Base-by-base conservation (phyloP, 2,888 invertebrate species). In the Himalopsyche anomala region DNA sequence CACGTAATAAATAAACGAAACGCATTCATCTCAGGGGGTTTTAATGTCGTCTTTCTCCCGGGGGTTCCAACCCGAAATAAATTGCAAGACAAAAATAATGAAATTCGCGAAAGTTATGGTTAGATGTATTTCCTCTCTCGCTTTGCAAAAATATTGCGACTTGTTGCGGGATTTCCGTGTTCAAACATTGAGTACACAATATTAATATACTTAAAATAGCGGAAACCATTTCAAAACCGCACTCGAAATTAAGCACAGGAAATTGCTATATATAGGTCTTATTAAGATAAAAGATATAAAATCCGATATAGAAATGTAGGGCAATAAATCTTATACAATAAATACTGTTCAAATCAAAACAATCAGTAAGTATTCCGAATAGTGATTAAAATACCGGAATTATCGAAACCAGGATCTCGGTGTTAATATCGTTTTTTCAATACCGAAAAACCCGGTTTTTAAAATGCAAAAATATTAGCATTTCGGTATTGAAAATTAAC, bases 71-170 rank as follows among this genome's bases (percentile, higher is more conserved):
- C 62, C 74, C 74, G 28, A 36, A 36, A 74, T 74, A 74, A 74
- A 74, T 74, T 74, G 74, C 74, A 15, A 74, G 36, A 74, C 74
- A 36, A 74, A 74, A 74, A 74, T 74, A 74, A 74, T 74, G 74
- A 74, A 36, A 74, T 74, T 74, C 36, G 74, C 36, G 36, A 38
- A 74, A 74, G 74, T 74, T 74, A 74, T 36, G 12, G 51, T 51
- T 15, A 9, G 74, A 12, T 74, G 74, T 74, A 15, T 11, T 74
- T 38, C 11, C 19, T 2, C 11, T 11, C 28, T 8, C 36, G 36
- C 12, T 38, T 36, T 38, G 74, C 74, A 74, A 74, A 74, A 38
- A 36, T 38, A 19, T 19, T 19, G n/a, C 15, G 28, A 62, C 62
- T n/a, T 62, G n/a, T 62, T 62, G 62, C 62, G 19, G 62, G 62